Percentiles rank a stretch among this genome's conserved stretches.
These are phyloP conservation scores for Baryphthengus martii DNA, from an alignment of 2,113 vertebrate species.

Conservation along the genomic window DNA sequence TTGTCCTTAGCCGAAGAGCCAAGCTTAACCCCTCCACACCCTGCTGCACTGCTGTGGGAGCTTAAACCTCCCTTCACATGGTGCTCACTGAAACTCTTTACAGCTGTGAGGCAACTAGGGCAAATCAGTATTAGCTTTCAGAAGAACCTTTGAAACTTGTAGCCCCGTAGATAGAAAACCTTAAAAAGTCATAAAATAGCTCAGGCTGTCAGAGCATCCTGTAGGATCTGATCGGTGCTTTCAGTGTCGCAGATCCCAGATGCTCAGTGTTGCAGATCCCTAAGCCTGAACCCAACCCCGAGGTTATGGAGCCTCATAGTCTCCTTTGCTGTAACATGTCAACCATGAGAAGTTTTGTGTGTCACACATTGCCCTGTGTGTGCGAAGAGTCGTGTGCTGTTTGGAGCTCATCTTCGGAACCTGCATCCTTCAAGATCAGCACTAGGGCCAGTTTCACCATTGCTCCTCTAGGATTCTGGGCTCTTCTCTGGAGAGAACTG, in stretches of 20 bases:
- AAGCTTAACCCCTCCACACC: rapidly evolving
- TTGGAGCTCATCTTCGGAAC: background rate
- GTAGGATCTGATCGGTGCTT: background rate
- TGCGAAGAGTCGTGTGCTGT: background rate
- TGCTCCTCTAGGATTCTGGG: background rate
- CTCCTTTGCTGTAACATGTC: background rate
- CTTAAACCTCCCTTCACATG: background rate
- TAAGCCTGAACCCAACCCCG: background rate
- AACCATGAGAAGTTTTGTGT: background rate
- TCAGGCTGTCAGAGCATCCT: background rate
- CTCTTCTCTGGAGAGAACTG: background rate
- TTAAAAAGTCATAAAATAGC: background rate
- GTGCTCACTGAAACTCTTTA: background rate
- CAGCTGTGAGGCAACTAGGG: background rate
- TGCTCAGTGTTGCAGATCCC: background rate
- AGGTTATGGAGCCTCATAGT: background rate
- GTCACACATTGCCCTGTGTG: background rate
- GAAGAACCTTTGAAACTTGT: background rate
- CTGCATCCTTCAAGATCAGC: background rate
- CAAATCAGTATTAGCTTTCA: background rate
- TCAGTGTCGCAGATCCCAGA: background rate
- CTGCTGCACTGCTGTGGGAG: background rate
- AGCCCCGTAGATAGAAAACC: background rate
- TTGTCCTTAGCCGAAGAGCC: background rate
- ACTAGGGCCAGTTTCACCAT: background rate